Conservation (phyloP, 2,888 invertebrate species). For the Yponomeuta malinellus region DNA sequence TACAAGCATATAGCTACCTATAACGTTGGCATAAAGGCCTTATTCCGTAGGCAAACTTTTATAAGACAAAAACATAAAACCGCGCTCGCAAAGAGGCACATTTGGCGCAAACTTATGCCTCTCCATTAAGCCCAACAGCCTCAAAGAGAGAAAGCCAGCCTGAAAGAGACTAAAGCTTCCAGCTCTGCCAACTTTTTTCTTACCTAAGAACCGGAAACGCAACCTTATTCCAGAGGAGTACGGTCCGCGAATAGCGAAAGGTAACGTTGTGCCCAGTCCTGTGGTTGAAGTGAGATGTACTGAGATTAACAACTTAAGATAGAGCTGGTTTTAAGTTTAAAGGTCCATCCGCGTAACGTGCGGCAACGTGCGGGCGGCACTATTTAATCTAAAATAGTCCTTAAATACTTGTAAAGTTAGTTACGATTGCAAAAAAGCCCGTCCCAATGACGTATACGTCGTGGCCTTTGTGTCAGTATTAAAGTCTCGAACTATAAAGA, state of each 20-base stretch:
- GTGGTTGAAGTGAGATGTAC: conserved; percentile 8
- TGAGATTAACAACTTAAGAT: conserved; percentile 14
- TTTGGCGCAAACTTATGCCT: conserved; percentile 16
- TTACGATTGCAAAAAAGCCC: too few relatives aligned
- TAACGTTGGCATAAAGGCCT: background rate
- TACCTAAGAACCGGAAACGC: background rate
- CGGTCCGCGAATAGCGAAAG: background rate
- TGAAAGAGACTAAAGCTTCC: conserved; percentile 14
- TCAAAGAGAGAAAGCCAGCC: conserved; percentile 7
- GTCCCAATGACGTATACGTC: too few relatives aligned
- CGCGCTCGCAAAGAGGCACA: conserved; percentile 9
- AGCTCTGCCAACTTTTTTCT: background rate
- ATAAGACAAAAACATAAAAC: conserved; percentile 9
- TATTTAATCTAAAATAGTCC: too few relatives aligned
- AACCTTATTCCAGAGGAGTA: background rate
- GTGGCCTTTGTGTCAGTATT: too few relatives aligned
- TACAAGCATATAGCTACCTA: background rate
- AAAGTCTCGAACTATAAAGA: too few relatives aligned
- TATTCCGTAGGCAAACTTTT: background rate
- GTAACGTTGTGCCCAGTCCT: background rate
- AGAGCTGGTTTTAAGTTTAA: background rate
- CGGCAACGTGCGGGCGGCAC: too few relatives aligned
- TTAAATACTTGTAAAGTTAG: too few relatives aligned
- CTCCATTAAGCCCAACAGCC: conserved; percentile 16
- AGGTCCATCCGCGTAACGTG: too few relatives aligned